Evolutionary conservation across 2,888 invertebrate genomes (phyloP).

Genomic region (Thecocarcelia acutangulata): DNA sequence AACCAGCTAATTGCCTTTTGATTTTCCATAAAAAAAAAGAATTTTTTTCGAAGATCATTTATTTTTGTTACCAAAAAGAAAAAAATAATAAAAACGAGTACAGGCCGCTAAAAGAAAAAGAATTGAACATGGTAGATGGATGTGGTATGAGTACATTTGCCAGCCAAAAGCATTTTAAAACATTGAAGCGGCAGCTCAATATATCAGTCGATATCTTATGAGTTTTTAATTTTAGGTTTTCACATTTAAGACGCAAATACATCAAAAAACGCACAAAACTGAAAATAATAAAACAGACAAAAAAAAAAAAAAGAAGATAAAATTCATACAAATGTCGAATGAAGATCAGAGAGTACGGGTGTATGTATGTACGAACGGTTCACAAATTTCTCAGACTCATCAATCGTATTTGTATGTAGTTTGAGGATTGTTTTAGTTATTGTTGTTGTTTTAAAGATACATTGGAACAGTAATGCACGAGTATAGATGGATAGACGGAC

Average conservation of each 20-base stretch:
- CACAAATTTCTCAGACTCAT: slow-evolving; percentile 73
- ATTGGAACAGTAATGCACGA: slow-evolving; percentile 15
- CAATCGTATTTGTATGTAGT: slow-evolving; percentile 78
- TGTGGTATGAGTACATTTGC: slow-evolving; percentile 15
- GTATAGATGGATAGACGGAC: slow-evolving; percentile 27
- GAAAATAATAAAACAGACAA: slow-evolving; percentile 17
- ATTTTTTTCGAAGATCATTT: slow-evolving; percentile 52
- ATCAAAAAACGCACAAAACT: slow-evolving; percentile 60
- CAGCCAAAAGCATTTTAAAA: slow-evolving; percentile 46
- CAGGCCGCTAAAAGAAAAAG: slow-evolving; percentile 14
- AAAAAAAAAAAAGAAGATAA: slow-evolving; percentile 43
- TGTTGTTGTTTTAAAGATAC: slow-evolving; percentile 53
- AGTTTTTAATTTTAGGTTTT: slow-evolving; percentile 81
- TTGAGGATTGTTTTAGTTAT: slow-evolving; percentile 57
- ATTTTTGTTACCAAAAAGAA: slow-evolving; percentile 38
- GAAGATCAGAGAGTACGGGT: slow-evolving; percentile 22
- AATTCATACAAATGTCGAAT: slow-evolving; percentile 53
- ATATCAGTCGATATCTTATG: slow-evolving; percentile 82
- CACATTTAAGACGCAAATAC: slow-evolving; percentile 70
- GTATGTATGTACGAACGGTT: no score
- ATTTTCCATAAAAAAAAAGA: slow-evolving; percentile 71
- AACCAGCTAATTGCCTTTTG: slow-evolving; percentile 78
- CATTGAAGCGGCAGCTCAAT: slow-evolving; percentile 77
- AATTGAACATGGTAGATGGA: background rate
- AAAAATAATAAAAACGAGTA: slow-evolving; percentile 18